Conservation (phyloP, 1,140 invertebrate genomes). For the Ruditapes philippinarum region DNA sequence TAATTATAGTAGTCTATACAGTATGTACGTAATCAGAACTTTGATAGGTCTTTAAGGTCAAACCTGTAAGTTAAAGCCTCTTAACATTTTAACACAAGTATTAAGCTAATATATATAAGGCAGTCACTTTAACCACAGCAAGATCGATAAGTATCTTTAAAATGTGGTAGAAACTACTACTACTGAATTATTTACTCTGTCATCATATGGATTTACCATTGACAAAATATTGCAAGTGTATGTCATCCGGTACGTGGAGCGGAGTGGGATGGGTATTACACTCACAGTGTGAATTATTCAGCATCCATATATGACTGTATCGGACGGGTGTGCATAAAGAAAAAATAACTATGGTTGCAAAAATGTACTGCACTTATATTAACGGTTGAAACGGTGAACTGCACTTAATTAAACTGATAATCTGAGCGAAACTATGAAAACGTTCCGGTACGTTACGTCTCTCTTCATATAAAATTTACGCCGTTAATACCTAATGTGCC, state of each 20-base stretch:
- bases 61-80: too few relatives aligned
- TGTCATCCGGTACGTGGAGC: neutral
- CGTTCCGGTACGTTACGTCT: neutral
- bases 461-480: too few relatives aligned
- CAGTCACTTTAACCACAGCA: neutral
- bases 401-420: neutral
- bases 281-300: neutral
- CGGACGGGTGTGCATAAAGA: too few relatives aligned
- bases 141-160: neutral
- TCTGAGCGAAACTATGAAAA: neutral
- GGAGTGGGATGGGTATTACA: neutral
- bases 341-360: too few relatives aligned
- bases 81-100: too few relatives aligned
- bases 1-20: too few relatives aligned
- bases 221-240: neutral
- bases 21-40: too few relatives aligned
- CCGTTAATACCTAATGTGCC: too few relatives aligned
- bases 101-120: too few relatives aligned
- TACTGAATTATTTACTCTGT: neutral
- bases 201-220: slow-evolving; percentile 4
- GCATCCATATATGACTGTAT: too few relatives aligned
- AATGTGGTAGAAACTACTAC: neutral
- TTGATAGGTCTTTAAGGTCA: too few relatives aligned
- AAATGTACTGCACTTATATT: too few relatives aligned
- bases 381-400: neutral